Evolutionary conservation across 2,797 vertebrate genomes (phyloP).

Genomic region (Meriones psammophilus): DNA sequence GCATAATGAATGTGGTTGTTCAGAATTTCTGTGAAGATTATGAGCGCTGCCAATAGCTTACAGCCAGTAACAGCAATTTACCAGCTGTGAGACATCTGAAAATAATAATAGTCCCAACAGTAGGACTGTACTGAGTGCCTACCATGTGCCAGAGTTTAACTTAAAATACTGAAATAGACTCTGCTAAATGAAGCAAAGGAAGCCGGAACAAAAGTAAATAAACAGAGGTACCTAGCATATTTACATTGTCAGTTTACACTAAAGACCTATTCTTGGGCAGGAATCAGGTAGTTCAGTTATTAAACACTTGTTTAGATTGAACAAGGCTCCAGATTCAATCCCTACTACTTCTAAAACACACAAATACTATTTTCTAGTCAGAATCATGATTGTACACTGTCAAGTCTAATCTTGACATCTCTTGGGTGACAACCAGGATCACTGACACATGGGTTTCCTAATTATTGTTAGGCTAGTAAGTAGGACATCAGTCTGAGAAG

Average conservation of each 20-base stretch:
- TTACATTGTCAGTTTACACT: neutral
- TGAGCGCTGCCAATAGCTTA: neutral
- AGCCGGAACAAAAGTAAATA: constrained; percentile 12
- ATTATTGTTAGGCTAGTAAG: neutral
- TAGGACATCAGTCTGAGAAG: neutral
- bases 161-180: constrained; percentile 7
- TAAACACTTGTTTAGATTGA: neutral
- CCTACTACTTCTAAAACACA: neutral
- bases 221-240: neutral
- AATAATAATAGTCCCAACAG: neutral
- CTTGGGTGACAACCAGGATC: constrained; percentile 4
- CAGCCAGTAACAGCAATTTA: neutral
- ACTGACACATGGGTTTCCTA: neutral
- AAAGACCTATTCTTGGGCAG: neutral
- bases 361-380: neutral
- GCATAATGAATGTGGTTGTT: constrained; percentile 20
- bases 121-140: neutral
- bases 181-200: neutral
- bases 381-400: neutral
- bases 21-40: constrained; percentile 22
- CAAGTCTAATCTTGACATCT: constrained; percentile 13
- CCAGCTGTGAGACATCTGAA: constrained; percentile 7
- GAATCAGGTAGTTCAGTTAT: neutral
- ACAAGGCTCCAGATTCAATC: neutral
- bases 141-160: neutral